Base-by-base conservation (phyloP, 2,888 invertebrate genomes). In the Meta bourneti region DNA sequence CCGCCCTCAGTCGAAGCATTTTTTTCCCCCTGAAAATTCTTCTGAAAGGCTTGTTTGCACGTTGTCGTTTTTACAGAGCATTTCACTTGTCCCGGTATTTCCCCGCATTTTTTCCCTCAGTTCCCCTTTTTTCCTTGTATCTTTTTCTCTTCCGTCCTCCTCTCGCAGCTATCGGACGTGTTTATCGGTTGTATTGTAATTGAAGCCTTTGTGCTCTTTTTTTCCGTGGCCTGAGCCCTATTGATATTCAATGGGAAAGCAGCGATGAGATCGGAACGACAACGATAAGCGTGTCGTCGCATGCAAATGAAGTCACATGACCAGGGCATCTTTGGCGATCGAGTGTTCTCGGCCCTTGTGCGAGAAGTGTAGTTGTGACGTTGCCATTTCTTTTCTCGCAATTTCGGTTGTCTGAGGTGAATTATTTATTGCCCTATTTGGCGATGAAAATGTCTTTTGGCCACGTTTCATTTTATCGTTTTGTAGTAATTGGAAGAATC, bases 271-370 rank as follows among this genome's bases (percentile, higher is more conserved):
- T 87, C 48, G 70, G 54, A 83, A 61, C 87, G 87, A 91, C 83
- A 83, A 77, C 86, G 86, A 84, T 91, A 91, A 82, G 69, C 54
- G 86, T 91, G 91, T 87, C 87, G 87, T 83, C 87, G 87, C 91
- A 91, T 91, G 91, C 91, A 91, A 91, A 91, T 91, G 91, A 91
- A 91, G 91, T 86, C 90, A 90, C 86, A 80, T 90, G 90, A 91
- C 91, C 71, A n/a, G 20, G 91, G 85, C 81, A 91, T 91, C 78
- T 52, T 13, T 7, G 16, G 54, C 8, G 78, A 82, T 75, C 79
- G 74, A 6, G 70, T 16, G n/a, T 16, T 77, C 70, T 20, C 83
- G 82, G 48, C 52, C 34, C 78, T 48, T 49, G 34, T 34, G 34
- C 34, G 34, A 34, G 34, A 34, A 34, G 34, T 34, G 34, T 34